A percentile compares a stretch with the other conserved stretches of the same genome.
phyloP scores from a whole-genome alignment of 2,888 invertebrate species.

The Dasypolia templi region DNA sequence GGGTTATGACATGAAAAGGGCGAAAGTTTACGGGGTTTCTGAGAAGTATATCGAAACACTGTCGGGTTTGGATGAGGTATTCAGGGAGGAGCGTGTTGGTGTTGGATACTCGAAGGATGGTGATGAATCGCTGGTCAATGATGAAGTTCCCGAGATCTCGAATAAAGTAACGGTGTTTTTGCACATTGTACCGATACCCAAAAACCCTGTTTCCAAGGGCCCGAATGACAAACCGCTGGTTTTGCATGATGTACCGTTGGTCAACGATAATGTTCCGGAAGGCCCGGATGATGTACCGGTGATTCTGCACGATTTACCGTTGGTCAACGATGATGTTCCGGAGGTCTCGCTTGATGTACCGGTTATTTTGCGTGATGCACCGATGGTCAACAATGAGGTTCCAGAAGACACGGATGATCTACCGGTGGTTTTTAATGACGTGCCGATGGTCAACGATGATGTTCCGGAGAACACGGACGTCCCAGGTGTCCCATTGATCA shows the following conservation, averaged over 20 bases:
- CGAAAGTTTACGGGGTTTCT: too few relatives aligned
- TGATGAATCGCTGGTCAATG: background rate
- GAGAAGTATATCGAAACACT: accelerated
- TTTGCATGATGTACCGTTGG: background rate
- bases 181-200: background rate
- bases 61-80: background rate
- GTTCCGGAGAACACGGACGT: background rate
- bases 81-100: background rate
- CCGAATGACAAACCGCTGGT: background rate
- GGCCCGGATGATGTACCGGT: background rate
- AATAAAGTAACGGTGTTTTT: too few relatives aligned
- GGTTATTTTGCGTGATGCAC: background rate
- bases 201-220: background rate
- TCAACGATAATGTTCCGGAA: background rate
- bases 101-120: accelerated
- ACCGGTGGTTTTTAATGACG: background rate
- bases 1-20: accelerated
- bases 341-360: background rate
- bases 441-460: background rate
- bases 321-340: background rate
- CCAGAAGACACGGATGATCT: background rate
- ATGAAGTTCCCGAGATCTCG: background rate
- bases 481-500: background rate
- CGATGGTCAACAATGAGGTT: too few relatives aligned
- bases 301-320: background rate